A percentile compares a stretch with the other conserved stretches of the same genome.
Conservation (phyloP, 2,113 vertebrate genomes). For the Gobiocypris rarus region DNA sequence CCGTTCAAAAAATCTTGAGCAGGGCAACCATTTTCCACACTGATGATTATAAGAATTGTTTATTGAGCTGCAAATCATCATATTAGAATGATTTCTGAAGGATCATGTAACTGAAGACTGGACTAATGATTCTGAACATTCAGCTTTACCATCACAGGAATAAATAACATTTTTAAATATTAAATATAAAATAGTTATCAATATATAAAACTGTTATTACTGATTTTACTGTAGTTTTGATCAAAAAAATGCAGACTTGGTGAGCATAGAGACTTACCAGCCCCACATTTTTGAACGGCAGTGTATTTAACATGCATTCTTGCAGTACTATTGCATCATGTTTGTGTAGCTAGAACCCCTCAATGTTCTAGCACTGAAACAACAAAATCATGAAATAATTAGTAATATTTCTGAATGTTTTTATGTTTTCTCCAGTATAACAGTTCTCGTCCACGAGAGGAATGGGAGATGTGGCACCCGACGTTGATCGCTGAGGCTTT, state of each 20-base stretch:
- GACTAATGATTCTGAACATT: not conserved
- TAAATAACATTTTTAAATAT: not conserved
- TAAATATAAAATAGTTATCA: not conserved
- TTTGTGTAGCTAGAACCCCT: not conserved
- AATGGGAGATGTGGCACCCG: constrained; percentile 99
- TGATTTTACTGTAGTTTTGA: not conserved
- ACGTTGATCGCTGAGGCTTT: constrained; percentile 94
- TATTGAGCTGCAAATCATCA: not conserved
- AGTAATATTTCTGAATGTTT: not conserved
- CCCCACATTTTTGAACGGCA: too few relatives aligned
- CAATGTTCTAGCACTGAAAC: not conserved
- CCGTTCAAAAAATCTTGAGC: not conserved
- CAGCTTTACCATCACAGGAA: not conserved
- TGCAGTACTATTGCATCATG: not conserved
- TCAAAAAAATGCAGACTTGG: not conserved
- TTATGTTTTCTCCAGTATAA: constrained; percentile 82
- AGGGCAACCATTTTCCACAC: not conserved
- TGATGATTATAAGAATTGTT: not conserved
- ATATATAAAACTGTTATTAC: not conserved
- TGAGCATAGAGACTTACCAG: not conserved
- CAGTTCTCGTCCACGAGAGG: constrained; percentile 91
- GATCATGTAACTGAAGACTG: not conserved
- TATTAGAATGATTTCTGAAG: not conserved
- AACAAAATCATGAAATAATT: not conserved
- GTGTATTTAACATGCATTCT: not conserved